Conservation (phyloP, 1,140 invertebrate genomes). For the Pseudomyrmex flavicornis region DNA sequence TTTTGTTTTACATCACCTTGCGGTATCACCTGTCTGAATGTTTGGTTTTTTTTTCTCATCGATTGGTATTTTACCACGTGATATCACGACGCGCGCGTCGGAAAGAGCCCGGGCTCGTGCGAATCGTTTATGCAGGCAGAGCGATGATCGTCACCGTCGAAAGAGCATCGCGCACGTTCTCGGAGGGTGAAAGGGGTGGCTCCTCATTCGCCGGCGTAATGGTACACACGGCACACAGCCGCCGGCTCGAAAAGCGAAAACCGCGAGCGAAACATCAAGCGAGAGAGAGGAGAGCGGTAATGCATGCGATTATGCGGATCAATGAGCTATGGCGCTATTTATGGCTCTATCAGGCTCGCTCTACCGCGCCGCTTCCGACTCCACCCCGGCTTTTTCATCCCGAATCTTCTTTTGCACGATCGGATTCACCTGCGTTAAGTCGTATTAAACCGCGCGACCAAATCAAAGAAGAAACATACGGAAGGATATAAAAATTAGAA, state of each 20-base stretch:
- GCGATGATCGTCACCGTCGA: slow-evolving; percentile 54
- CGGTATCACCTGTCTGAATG: not conserved
- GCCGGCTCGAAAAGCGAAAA: slow-evolving; percentile 78
- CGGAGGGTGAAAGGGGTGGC: slow-evolving; percentile 52
- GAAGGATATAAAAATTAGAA: not conserved
- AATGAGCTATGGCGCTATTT: slow-evolving; percentile 84
- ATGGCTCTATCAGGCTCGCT: slow-evolving; percentile 81
- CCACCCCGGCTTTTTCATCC: slow-evolving; percentile 41
- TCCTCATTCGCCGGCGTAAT: slow-evolving; percentile 73
- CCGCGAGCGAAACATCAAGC: slow-evolving; percentile 66
- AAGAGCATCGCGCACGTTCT: slow-evolving; percentile 49
- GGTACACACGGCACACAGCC: slow-evolving; percentile 76
- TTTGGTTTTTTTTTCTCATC: not conserved
- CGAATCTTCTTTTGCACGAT: slow-evolving; percentile 45
- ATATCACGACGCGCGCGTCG: not conserved
- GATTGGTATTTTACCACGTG: not conserved
- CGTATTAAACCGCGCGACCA: slow-evolving; percentile 12
- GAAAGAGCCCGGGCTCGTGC: slow-evolving; percentile 2
- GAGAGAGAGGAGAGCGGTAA: slow-evolving; percentile 76
- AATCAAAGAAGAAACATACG: not conserved
- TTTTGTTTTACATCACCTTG: not conserved
- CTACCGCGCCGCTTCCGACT: slow-evolving; percentile 63
- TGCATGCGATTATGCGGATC: slow-evolving; percentile 84
- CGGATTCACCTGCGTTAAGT: slow-evolving; percentile 16
- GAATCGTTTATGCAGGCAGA: slow-evolving; percentile 42